Conservation (phyloP, 2,888 invertebrate species). For the Heliconius cydno region DNA sequence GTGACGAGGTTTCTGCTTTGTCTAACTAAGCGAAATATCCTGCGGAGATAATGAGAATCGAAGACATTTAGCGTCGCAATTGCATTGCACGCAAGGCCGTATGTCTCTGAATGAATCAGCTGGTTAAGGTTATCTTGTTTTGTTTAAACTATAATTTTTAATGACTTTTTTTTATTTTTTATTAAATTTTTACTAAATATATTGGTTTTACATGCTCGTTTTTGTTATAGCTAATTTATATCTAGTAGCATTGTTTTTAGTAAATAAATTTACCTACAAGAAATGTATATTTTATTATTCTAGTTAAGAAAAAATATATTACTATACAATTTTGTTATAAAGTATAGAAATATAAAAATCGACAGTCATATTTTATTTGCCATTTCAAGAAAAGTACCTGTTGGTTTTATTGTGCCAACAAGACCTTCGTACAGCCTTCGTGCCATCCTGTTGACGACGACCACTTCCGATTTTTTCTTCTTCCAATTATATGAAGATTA, state of each 20-base stretch:
- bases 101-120: slow-evolving; percentile 69
- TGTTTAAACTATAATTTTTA: background rate
- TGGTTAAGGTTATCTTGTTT: slow-evolving; percentile 64
- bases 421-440: slow-evolving; percentile 27
- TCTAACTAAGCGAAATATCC: slow-evolving; percentile 35
- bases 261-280: background rate
- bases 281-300: background rate
- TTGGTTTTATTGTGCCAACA: slow-evolving; percentile 53
- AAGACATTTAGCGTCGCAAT: slow-evolving; percentile 45
- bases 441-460: slow-evolving; percentile 13
- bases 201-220: background rate
- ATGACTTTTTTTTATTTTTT: background rate
- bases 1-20: slow-evolving; percentile 24
- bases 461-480: slow-evolving; percentile 13
- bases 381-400: slow-evolving; percentile 59
- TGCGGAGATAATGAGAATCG: slow-evolving; percentile 44
- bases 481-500: slow-evolving; percentile 1
- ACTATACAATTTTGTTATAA: background rate
- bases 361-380: background rate
- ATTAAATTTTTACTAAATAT: background rate
- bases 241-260: background rate
- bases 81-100: slow-evolving; percentile 64
- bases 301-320: background rate
- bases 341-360: no score
- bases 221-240: background rate